Percentiles rank a stretch among this genome's conserved stretches.
phyloP scores from a whole-genome alignment of 2,888 invertebrate species.

The Macrostomum cliftonense region DNA sequence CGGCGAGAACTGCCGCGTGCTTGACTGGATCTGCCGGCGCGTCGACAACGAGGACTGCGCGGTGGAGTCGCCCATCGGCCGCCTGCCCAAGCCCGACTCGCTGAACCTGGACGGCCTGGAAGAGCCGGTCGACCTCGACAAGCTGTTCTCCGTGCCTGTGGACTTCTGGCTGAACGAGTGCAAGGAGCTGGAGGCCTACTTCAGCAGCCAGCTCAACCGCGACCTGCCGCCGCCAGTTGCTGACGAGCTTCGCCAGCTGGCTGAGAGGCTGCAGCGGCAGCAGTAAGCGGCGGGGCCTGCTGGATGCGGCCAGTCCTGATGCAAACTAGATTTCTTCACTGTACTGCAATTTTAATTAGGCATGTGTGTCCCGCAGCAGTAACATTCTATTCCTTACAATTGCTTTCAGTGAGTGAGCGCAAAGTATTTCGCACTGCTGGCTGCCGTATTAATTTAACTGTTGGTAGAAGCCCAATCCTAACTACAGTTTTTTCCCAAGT shows the following conservation, averaged over 20 bases:
- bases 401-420: too few relatives aligned
- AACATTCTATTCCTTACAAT: too few relatives aligned
- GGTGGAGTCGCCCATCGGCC: slow-evolving; percentile 33
- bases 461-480: too few relatives aligned
- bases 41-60: slow-evolving; percentile 44
- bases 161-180: slow-evolving; percentile 69
- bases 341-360: too few relatives aligned
- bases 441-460: too few relatives aligned
- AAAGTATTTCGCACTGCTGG: too few relatives aligned
- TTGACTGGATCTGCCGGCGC: slow-evolving; percentile 19
- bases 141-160: slow-evolving; percentile 63
- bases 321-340: too few relatives aligned
- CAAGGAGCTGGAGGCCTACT: slow-evolving; percentile 61
- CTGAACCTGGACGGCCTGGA: slow-evolving; percentile 52
- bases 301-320: too few relatives aligned
- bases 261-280: slow-evolving; percentile 40
- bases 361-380: too few relatives aligned
- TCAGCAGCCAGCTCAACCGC: slow-evolving; percentile 64
- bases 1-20: slow-evolving; percentile 20
- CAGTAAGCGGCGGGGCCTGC: too few relatives aligned
- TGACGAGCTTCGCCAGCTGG: slow-evolving; percentile 48
- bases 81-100: slow-evolving; percentile 12
- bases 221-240: slow-evolving; percentile 59
- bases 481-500: too few relatives aligned
- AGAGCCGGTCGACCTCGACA: slow-evolving; percentile 49